Conservation (phyloP, 1,140 invertebrate genomes). For the Portunus trituberculatus region DNA sequence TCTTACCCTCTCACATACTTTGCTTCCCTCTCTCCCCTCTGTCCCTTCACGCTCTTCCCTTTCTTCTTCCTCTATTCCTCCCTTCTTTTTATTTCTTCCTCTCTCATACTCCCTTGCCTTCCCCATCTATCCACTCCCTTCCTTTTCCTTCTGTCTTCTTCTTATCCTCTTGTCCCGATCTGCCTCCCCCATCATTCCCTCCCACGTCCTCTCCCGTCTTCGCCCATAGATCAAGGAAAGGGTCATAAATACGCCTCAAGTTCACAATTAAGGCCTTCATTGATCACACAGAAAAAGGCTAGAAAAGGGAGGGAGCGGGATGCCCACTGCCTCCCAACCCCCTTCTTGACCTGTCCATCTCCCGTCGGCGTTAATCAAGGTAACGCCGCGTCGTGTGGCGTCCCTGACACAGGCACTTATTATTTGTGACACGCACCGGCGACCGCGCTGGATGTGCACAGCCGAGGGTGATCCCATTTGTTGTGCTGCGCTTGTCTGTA, state of each 20-base stretch:
- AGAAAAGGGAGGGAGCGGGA: background rate
- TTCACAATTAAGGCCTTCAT: slow-evolving; percentile 63
- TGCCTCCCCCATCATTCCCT: background rate
- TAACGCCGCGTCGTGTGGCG: background rate
- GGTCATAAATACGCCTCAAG: slow-evolving; percentile 60
- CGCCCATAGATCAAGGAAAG: slow-evolving; percentile 21
- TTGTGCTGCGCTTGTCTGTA: background rate
- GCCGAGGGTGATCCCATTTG: background rate
- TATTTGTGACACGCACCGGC: background rate
- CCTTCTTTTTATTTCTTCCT: background rate
- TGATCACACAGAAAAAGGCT: slow-evolving; percentile 51
- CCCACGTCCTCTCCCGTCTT: background rate
- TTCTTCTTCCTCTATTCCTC: background rate
- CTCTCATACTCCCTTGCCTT: background rate
- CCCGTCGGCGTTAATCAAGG: background rate
- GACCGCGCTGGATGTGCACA: background rate
- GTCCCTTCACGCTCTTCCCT: background rate
- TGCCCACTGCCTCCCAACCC: too few species aligned
- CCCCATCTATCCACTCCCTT: background rate
- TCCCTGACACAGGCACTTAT: background rate
- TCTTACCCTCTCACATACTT: background rate
- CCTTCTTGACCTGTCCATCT: slow-evolving; percentile 15
- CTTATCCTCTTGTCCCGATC: background rate
- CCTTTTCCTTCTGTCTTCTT: background rate
- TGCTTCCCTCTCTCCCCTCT: background rate